These are phyloP conservation scores for Bagarius yarrelli DNA, from an alignment of 2,113 vertebrate species.

Conservation along the genomic window DNA sequence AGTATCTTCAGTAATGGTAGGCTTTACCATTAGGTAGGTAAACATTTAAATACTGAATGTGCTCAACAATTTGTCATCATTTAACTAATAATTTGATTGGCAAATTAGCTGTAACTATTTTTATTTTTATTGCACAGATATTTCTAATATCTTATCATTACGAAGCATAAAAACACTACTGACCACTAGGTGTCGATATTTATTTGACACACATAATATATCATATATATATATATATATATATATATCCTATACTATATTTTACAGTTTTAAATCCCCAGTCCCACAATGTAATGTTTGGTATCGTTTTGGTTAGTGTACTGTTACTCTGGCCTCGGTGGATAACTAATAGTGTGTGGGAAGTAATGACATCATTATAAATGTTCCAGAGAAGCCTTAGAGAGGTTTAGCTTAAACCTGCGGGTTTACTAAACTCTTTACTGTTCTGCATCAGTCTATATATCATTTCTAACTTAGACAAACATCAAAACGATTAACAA, in stretches of 20 bases:
- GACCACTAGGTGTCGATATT: slow-evolving; percentile 31
- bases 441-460: background rate
- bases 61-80: no score
- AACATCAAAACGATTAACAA: background rate
- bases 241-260: no score
- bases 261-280: background rate
- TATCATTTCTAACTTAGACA: background rate
- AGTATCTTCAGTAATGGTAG: background rate
- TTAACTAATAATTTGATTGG: background rate
- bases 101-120: no score
- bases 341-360: background rate
- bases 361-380: slow-evolving; percentile 16
- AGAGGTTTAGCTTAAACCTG: background rate
- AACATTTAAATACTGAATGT: background rate
- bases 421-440: no score
- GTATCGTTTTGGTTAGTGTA: background rate
- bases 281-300: background rate
- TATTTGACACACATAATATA: background rate
- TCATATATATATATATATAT: no score
- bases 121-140: background rate
- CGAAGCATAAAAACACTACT: background rate
- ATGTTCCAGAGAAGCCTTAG: background rate
- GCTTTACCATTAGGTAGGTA: background rate
- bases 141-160: background rate
- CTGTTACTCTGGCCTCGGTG: background rate